These are phyloP conservation scores for Harpegnathos saltator DNA, from an alignment of 1,140 invertebrate genomes.

Conservation along the genomic window DNA sequence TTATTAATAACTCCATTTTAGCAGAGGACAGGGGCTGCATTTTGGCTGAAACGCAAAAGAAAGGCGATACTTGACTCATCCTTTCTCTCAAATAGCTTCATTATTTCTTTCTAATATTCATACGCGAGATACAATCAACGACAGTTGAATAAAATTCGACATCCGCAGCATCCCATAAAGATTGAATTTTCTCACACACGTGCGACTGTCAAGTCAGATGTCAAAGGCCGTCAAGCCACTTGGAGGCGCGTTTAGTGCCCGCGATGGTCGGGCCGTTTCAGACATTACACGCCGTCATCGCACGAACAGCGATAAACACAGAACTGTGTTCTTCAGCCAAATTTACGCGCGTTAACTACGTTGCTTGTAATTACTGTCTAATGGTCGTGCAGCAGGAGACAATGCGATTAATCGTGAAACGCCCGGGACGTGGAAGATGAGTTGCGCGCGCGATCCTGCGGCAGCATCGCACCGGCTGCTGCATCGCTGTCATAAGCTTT, in stretches of 20 bases:
- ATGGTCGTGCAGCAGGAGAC: conserved; percentile 57
- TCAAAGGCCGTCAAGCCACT: background rate
- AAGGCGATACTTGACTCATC: background rate
- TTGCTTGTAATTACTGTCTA: conserved; percentile 63
- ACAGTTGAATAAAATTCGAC: too few relatives aligned
- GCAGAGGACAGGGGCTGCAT: background rate
- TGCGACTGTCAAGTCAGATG: background rate
- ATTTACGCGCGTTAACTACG: conserved; percentile 57
- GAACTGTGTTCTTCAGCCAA: conserved; percentile 39
- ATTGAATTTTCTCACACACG: too few relatives aligned
- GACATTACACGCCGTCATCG: conserved; percentile 15
- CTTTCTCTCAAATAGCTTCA: background rate
- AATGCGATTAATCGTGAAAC: conserved; percentile 61
- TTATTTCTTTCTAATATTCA: conserved; percentile 10
- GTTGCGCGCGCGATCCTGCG: conserved; percentile 32
- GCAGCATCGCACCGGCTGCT: conserved; percentile 6
- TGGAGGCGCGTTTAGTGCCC: background rate
- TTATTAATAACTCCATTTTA: conserved; percentile 41
- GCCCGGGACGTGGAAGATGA: conserved; percentile 44
- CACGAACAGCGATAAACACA: conserved; percentile 42
- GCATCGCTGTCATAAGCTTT: conserved; percentile 59
- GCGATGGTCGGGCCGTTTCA: background rate
- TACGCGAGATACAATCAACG: too few relatives aligned
- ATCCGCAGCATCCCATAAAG: too few relatives aligned
- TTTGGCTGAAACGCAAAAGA: background rate